Evolutionary conservation across 2,888 invertebrate genomes (phyloP).

Genomic region (Chironomus tentans): DNA sequence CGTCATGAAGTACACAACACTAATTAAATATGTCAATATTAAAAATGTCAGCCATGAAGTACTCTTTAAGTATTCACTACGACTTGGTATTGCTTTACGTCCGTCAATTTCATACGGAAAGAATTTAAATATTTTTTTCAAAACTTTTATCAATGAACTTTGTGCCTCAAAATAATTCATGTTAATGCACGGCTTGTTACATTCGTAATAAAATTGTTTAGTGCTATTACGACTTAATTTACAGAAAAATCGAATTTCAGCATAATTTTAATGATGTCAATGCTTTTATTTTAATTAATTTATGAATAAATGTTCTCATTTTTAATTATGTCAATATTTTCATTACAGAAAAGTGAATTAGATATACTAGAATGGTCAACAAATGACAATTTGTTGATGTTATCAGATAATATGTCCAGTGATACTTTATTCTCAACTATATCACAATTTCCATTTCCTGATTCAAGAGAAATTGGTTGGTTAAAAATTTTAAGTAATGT

Average conservation of each 20-base stretch:
- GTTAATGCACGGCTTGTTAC: neutral
- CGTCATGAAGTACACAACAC: neutral
- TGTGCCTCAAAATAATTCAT: neutral
- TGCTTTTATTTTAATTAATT: neutral
- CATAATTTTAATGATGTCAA: too few species aligned
- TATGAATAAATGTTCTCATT: neutral
- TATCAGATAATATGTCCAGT: constrained; percentile 53
- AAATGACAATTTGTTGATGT: constrained; percentile 38
- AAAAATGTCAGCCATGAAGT: neutral
- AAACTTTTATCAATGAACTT: neutral
- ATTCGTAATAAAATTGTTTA: neutral
- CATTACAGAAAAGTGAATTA: constrained; percentile 40
- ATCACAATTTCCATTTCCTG: constrained; percentile 86
- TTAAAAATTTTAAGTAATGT: constrained; percentile 30
- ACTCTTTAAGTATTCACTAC: neutral
- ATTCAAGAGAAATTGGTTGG: constrained; percentile 87
- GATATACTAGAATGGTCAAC: constrained; percentile 41
- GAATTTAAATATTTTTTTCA: neutral
- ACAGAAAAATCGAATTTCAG: too few species aligned
- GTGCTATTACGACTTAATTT: too few species aligned
- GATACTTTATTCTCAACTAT: constrained; percentile 86
- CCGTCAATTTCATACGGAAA: neutral
- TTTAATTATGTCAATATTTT: neutral
- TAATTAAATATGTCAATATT: too few species aligned
- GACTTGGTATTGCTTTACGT: neutral